phyloP scores from a whole-genome alignment of 1,140 invertebrate genomes.

The Bombus impatiens region DNA sequence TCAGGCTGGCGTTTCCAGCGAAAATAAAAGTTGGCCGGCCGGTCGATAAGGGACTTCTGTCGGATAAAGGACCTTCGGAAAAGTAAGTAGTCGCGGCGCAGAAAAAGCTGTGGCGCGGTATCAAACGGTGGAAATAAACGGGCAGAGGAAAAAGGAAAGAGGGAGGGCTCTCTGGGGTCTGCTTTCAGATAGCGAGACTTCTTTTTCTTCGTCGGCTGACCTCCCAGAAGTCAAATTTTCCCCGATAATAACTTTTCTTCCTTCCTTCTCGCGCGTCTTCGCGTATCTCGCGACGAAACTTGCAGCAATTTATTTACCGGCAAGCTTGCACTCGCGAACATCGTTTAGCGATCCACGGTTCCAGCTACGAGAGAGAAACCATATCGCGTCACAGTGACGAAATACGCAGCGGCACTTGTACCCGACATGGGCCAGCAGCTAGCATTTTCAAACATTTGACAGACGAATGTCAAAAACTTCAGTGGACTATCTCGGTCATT shows the following conservation, averaged over 20 bases:
- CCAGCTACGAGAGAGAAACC: too few species aligned
- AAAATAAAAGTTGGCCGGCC: conserved; percentile 18
- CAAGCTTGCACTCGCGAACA: too few species aligned
- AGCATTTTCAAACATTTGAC: too few species aligned
- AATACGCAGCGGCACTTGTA: too few species aligned
- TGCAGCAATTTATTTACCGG: not conserved
- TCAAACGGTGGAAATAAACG: conserved; percentile 36
- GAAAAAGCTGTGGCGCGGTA: conserved; percentile 5
- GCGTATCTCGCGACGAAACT: conserved; percentile 12
- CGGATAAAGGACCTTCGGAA: conserved; percentile 62
- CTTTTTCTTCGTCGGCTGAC: conserved; percentile 55
- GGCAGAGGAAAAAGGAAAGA: not conserved
- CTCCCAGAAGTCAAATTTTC: conserved; percentile 68
- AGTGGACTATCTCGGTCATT: rapidly evolving
- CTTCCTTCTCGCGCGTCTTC: not conserved
- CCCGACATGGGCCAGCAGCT: too few species aligned
- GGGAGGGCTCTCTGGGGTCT: conserved; percentile 57
- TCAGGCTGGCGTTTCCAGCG: not conserved
- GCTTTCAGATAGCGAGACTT: conserved; percentile 67
- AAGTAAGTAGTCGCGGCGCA: conserved; percentile 22
- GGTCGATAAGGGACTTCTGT: conserved; percentile 56
- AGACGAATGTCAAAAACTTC: too few species aligned
- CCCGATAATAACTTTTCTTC: conserved; percentile 70
- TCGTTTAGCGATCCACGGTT: too few species aligned
- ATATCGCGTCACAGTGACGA: too few species aligned